Evolutionary conservation across 23 tunicate genomes (phyloP).

Genomic region (Clavelina lepadiformis): DNA sequence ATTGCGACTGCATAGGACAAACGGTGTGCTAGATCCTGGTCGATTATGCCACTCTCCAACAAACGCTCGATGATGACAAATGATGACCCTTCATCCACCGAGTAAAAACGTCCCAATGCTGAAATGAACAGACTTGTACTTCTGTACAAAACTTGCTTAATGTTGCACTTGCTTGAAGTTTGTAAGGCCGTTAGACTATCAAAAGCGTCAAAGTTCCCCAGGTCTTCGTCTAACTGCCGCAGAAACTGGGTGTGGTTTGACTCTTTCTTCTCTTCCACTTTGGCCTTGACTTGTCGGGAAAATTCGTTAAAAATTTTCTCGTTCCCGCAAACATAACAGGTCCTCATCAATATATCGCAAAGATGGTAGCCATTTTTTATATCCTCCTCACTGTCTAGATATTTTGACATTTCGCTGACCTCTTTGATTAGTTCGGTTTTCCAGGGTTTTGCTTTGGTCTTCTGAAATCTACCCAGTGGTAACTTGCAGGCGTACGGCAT

Average conservation of each 20-base stretch:
- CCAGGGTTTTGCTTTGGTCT: neutral
- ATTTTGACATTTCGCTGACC: constrained; percentile 16
- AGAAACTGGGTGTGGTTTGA: neutral
- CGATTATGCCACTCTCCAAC: neutral
- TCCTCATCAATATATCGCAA: constrained; percentile 1
- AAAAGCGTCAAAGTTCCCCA: neutral
- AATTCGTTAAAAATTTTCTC: constrained; percentile 3
- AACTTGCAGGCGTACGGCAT: constrained; percentile 39
- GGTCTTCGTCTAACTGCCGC: neutral
- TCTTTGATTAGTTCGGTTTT: constrained; percentile 40
- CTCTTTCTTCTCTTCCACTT: neutral
- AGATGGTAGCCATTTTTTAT: constrained; percentile 18
- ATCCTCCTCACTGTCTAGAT: constrained; percentile 10
- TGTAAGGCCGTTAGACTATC: neutral
- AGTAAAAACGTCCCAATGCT: constrained; percentile 2
- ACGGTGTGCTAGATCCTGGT: neutral
- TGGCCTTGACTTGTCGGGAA: neutral
- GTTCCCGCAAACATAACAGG: neutral
- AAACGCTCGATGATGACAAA: constrained; percentile 16
- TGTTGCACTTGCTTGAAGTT: neutral
- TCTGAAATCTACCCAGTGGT: constrained; percentile 31
- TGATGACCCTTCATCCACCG: neutral
- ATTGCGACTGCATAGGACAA: constrained; percentile 25
- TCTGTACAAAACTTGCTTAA: constrained; percentile 19
- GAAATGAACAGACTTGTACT: constrained; percentile 12